Evolutionary conservation across 2,113 vertebrate species (phyloP).

Genomic region (Mesocricetus auratus): DNA sequence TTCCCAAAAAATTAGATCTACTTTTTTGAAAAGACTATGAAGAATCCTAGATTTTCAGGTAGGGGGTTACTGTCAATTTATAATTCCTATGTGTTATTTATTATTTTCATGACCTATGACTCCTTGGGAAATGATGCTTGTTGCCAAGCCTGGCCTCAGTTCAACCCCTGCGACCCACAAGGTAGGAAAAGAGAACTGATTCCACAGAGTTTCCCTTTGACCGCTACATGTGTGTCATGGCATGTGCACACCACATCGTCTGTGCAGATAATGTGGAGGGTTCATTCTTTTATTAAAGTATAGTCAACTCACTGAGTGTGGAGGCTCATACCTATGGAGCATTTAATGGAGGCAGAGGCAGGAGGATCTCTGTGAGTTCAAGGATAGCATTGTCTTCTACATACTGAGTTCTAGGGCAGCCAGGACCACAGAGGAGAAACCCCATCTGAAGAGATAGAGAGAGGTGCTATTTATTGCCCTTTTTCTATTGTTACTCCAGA

Average conservation of each 20-base stretch:
- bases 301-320: background rate
- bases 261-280: background rate
- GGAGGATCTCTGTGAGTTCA: background rate
- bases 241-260: background rate
- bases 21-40: slow-evolving; percentile 30
- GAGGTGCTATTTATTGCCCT: too few relatives aligned
- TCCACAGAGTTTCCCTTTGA: background rate
- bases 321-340: background rate
- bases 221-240: background rate
- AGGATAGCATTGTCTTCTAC: too few relatives aligned
- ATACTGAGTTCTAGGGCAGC: background rate
- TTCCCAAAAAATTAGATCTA: slow-evolving; percentile 18
- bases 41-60: background rate
- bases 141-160: background rate
- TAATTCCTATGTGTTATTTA: background rate
- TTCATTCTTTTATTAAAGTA: slow-evolving; percentile 2
- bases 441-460: background rate
- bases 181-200: background rate
- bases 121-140: background rate
- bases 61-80: background rate
- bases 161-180: background rate
- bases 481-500: background rate
- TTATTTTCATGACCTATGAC: background rate
- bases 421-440: background rate
- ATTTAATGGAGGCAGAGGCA: background rate